phyloP scores from a whole-genome alignment of 2,888 invertebrate genomes.

The Dascillus cervinus region DNA sequence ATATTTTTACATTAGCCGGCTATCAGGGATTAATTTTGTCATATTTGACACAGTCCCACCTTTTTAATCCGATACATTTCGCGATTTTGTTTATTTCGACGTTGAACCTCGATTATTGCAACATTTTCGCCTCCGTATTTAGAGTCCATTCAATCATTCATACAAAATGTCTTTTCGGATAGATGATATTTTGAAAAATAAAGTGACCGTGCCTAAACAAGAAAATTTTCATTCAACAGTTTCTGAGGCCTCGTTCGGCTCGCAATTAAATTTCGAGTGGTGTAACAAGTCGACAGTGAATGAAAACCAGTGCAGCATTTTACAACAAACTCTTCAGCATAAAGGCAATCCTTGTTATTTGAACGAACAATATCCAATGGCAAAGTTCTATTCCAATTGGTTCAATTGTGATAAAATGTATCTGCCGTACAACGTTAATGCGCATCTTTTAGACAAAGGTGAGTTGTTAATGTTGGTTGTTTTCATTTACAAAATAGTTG shows the following conservation, averaged over 20 bases:
- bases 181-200: constrained; percentile 30
- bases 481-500: too few species aligned
- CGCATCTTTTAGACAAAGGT: constrained; percentile 20
- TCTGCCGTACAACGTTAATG: constrained; percentile 13
- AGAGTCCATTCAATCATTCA: constrained; percentile 1
- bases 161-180: constrained; percentile 31
- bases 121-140: constrained; percentile 2
- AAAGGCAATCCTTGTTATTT: constrained; percentile 18
- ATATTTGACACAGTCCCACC: neutral
- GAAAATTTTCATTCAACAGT: too few species aligned
- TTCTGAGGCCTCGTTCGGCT: neutral
- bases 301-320: constrained; percentile 17
- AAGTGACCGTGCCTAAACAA: constrained; percentile 1
- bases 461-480: constrained; percentile 11
- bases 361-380: constrained; percentile 13
- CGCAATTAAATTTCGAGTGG: neutral
- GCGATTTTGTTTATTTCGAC: constrained; percentile 1
- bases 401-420: constrained; percentile 18
- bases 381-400: constrained; percentile 13
- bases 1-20: constrained; percentile 7
- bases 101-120: too few species aligned
- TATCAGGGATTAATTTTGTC: constrained; percentile 10
- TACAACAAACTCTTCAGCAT: constrained; percentile 23
- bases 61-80: constrained; percentile 1
- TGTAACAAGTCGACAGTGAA: neutral